These are phyloP conservation scores for Proteles cristata DNA, from an alignment of 2,113 vertebrate species.

Conservation along the genomic window DNA sequence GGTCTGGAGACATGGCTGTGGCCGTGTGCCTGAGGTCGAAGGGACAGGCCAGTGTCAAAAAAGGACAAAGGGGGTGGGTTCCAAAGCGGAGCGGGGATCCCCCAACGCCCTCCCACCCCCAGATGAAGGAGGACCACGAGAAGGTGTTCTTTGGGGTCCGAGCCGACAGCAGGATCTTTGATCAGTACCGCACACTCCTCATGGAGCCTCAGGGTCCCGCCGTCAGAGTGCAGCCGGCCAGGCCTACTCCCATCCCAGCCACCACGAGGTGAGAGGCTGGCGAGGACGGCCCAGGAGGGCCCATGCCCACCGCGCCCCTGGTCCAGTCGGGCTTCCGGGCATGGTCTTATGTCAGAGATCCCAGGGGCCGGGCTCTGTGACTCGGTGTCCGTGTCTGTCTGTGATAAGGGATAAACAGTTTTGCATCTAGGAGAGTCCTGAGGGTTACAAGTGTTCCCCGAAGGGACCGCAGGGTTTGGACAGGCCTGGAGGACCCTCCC, in stretches of 20 bases:
- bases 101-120: accelerated
- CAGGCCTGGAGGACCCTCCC: neutral
- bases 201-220: constrained; percentile 81
- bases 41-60: neutral
- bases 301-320: accelerated
- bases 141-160: constrained; percentile 90
- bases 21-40: neutral
- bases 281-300: neutral
- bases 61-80: neutral
- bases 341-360: neutral
- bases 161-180: constrained; percentile 86
- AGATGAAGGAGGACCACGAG: constrained; percentile 84
- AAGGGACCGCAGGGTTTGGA: neutral
- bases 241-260: neutral
- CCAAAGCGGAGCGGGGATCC: neutral
- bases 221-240: accelerated
- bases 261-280: constrained; percentile 86
- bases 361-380: neutral
- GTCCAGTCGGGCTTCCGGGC: neutral
- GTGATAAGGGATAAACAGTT: neutral
- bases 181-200: constrained; percentile 89
- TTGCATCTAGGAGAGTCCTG: neutral
- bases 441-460: neutral
- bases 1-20: neutral
- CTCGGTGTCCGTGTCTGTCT: neutral